Conservation (phyloP, 2,888 invertebrate species). For the Miltochrista miniata region DNA sequence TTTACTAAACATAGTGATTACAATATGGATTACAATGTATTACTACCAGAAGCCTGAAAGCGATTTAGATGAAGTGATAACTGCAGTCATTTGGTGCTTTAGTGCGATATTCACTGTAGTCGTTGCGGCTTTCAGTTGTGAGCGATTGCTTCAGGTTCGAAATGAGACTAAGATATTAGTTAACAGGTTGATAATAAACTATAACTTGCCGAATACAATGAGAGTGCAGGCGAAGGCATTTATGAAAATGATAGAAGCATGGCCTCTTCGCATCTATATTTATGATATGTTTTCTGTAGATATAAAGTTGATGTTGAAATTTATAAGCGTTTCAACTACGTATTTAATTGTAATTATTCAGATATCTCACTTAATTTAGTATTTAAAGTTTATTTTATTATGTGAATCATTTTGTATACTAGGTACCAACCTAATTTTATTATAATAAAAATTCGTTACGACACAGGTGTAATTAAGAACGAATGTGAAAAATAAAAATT, state of each 20-base stretch:
- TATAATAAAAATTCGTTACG: too few relatives aligned
- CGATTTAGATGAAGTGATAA: constrained; percentile 35
- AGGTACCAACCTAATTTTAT: too few relatives aligned
- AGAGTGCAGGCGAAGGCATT: constrained; percentile 64
- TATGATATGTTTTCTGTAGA: constrained; percentile 68
- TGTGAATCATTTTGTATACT: too few relatives aligned
- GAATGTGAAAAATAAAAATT: too few relatives aligned
- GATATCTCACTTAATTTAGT: constrained; percentile 55
- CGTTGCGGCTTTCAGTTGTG: constrained; percentile 53
- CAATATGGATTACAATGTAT: constrained; percentile 56
- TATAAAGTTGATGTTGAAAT: constrained; percentile 64
- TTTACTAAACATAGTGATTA: constrained; percentile 54
- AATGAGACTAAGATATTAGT: constrained; percentile 53
- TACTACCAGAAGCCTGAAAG: constrained; percentile 31
- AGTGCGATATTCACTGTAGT: constrained; percentile 47
- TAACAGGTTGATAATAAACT: constrained; percentile 65
- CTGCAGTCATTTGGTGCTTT: constrained; percentile 48
- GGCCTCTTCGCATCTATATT: constrained; percentile 54
- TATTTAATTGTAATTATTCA: constrained; percentile 70
- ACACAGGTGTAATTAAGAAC: too few relatives aligned
- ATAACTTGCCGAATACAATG: constrained; percentile 54
- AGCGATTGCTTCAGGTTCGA: constrained; percentile 47
- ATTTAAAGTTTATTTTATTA: background rate
- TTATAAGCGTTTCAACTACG: constrained; percentile 65
- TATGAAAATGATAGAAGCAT: constrained; percentile 61